Conservation (phyloP, 2,888 invertebrate species). For the Polymixis lichenea region DNA sequence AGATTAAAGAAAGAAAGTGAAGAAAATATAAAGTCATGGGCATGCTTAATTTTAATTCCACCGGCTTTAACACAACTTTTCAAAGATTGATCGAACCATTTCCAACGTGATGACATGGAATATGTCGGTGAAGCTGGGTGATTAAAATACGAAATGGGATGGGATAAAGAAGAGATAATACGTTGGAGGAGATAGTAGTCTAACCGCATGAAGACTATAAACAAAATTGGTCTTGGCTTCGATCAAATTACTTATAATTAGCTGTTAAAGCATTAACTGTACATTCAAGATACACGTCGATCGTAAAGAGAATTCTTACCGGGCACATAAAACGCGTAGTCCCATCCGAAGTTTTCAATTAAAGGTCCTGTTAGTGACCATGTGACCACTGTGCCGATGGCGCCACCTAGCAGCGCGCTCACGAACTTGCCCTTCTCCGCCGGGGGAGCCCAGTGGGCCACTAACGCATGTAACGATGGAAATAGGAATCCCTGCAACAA, state of each 20-base stretch:
- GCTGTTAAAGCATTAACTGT: slow-evolving; percentile 33
- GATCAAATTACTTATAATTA: slow-evolving; percentile 29
- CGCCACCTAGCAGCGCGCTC: slow-evolving; percentile 92
- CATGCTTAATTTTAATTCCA: neutral
- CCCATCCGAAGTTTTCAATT: slow-evolving; percentile 92
- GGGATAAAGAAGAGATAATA: no score
- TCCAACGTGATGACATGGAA: neutral
- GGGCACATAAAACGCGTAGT: slow-evolving; percentile 92
- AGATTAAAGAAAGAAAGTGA: neutral
- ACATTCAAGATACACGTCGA: slow-evolving; percentile 4
- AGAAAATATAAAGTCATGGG: neutral
- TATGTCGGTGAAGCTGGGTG: neutral
- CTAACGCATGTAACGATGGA: slow-evolving; percentile 92
- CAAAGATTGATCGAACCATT: neutral
- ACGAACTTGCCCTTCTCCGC: slow-evolving; percentile 93
- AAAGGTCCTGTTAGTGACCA: slow-evolving; percentile 92
- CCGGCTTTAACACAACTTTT: neutral
- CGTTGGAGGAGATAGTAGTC: neutral
- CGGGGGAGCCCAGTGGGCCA: slow-evolving; percentile 94
- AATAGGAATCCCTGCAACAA: slow-evolving; percentile 90
- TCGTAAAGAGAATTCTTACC: slow-evolving; percentile 72
- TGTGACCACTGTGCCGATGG: slow-evolving; percentile 93
- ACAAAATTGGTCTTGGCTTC: slow-evolving; percentile 4
- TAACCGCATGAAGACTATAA: neutral
- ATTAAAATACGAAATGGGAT: neutral